A percentile compares a stretch with the other conserved stretches of the same genome.
Conservation (phyloP, 2,888 invertebrate genomes). For the Automeris io region DNA sequence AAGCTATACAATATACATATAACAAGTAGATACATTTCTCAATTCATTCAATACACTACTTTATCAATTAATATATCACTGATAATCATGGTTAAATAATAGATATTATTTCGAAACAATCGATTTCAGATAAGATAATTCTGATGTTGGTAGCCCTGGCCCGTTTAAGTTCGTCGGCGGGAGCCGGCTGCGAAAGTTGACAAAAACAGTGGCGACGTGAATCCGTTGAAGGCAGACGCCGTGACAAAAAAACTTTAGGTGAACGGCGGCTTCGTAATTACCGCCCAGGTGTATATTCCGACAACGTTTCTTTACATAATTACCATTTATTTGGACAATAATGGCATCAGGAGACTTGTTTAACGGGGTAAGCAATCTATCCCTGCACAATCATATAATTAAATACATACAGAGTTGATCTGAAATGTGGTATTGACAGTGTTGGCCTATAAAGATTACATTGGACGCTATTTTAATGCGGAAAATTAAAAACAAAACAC, state of each 20-base stretch:
- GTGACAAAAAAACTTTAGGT: slow-evolving; percentile 35
- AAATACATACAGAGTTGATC: no score
- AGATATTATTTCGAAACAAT: background rate
- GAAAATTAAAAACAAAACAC: no score
- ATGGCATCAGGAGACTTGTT: background rate
- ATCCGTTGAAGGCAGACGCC: slow-evolving; percentile 30
- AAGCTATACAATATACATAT: no score
- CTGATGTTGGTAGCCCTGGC: background rate
- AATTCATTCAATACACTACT: no score
- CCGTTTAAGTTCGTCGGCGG: background rate
- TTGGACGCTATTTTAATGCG: no score
- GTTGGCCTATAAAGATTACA: no score
- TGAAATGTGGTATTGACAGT: no score
- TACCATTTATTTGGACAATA: background rate
- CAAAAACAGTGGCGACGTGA: slow-evolving; percentile 55
- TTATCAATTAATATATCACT: no score
- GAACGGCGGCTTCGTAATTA: slow-evolving; percentile 24
- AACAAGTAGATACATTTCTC: no score
- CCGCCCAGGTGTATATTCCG: slow-evolving; percentile 9
- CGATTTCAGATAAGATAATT: background rate
- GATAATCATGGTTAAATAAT: no score
- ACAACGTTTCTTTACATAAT: background rate
- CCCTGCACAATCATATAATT: no score
- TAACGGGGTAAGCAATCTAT: background rate
- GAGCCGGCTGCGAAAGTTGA: slow-evolving; percentile 50